Evolutionary conservation across 2,888 invertebrate genomes (phyloP), one percentile per base, ranked within the genome.

Genomic region (Therioaphis trifolii): DNA sequence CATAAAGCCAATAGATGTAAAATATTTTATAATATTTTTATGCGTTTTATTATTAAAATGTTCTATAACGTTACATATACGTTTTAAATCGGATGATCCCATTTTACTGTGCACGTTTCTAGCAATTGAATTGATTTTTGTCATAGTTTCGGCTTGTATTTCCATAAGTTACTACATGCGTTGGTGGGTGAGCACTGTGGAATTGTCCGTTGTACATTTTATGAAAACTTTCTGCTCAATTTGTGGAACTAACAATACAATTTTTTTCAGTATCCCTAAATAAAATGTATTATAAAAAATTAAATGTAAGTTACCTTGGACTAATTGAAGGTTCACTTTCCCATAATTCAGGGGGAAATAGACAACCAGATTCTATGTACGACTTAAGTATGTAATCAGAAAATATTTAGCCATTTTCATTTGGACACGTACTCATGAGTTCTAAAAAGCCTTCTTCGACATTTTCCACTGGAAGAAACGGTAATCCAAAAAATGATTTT

Each of bases 261-360:
- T n/a, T n/a, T 66, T 66, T 66, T 18, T n/a, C n/a, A 35, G 35
- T 66, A 35, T 66, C 2, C 2, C 18, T 11, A n/a, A 11, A 35
- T 66, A 66, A 29, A 66, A 35, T 66, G 4, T 61, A 61, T 27
- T 4, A 61, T 27, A 61, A 27, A 27, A 27, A 61, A 2, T 27
- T 27, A 35, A 35, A 29, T 35, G 2, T 68, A 40, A 68, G n/a
- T 68, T 43, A 43, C 68, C 40, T 40, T 1, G 40, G 68, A 40
- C 14, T 68, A 40, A 21, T 21, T 68, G 68, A 43, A 4, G 40
- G 43, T 21, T 40, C 68, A 12, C 9, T 43, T 40, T 21, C 68
- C 68, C 68, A 68, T 68, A 68, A n/a, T 40, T 40, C 21, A 68
- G 43, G 68, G 18, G 21, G 43, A 21, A 68, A 68, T 68, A 43